A percentile compares a stretch with the other conserved stretches of the same genome.
Conservation (phyloP, 2,113 vertebrate species). For the Dermatemys mawii region DNA sequence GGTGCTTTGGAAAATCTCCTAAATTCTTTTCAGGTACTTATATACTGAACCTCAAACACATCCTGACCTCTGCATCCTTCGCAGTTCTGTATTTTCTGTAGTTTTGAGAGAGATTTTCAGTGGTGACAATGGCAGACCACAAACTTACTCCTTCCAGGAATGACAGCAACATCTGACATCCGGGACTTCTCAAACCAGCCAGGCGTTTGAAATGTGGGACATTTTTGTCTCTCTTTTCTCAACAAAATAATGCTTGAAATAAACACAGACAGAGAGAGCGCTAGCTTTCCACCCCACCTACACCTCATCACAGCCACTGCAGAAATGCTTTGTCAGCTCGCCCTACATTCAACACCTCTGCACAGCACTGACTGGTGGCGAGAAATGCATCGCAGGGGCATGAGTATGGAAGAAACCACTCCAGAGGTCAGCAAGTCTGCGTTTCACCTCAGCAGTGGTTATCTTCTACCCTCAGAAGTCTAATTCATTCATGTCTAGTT, state of each 20-base stretch:
- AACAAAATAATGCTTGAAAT: not conserved
- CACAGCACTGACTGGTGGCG: not conserved
- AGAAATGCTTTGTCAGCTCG: slow-evolving; percentile 2
- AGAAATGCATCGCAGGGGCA: accelerated
- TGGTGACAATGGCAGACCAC: not conserved
- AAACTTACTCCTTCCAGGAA: slow-evolving; percentile 1
- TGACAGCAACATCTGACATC: not conserved
- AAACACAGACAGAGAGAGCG: not conserved
- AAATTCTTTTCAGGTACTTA: not conserved
- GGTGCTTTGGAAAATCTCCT: not conserved
- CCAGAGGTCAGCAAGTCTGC: accelerated
- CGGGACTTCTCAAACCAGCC: accelerated
- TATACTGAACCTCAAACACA: not conserved
- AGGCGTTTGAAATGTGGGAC: not conserved
- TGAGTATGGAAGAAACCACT: accelerated
- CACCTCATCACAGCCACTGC: not conserved
- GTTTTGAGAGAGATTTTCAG: not conserved
- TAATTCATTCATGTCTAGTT: accelerated
- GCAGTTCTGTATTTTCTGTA: not conserved
- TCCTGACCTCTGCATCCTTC: not conserved
- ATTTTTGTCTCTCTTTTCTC: not conserved
- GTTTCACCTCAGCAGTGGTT: not conserved
- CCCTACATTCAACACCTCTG: not conserved
- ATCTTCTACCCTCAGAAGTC: not conserved
- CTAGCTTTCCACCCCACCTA: not conserved